These are phyloP conservation scores for Lophura nycthemera DNA, from an alignment of 2,113 vertebrate genomes.

Conservation along the genomic window DNA sequence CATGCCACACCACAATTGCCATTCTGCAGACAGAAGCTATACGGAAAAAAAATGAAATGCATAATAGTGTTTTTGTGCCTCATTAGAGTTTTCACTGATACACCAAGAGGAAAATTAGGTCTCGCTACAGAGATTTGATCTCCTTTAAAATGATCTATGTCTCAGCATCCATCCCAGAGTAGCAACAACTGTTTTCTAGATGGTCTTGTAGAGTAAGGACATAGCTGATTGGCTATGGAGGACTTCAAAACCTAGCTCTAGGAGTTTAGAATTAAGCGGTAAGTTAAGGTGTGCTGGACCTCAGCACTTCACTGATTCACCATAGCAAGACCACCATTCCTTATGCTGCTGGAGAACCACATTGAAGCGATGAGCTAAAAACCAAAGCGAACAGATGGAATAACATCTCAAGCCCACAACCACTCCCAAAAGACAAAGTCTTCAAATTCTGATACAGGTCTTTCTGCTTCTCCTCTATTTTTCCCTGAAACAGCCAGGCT, in stretches of 20 bases:
- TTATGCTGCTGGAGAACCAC: neutral
- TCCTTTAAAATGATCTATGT: neutral
- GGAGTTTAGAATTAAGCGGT: neutral
- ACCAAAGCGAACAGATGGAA: neutral
- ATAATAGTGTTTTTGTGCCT: neutral
- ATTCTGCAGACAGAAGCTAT: neutral
- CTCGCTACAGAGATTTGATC: neutral
- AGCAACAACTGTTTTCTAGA: neutral
- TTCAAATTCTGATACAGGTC: neutral
- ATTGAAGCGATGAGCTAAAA: neutral
- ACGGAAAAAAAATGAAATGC: neutral
- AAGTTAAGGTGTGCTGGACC: neutral
- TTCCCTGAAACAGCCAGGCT: neutral
- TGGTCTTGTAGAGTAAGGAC: neutral
- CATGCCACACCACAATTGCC: rapidly evolving
- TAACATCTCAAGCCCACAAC: neutral
- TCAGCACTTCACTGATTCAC: neutral
- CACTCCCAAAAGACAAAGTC: neutral
- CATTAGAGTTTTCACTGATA: neutral
- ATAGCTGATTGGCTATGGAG: neutral
- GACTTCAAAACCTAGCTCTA: neutral
- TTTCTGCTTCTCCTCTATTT: neutral
- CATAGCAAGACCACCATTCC: neutral
- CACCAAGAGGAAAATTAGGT: neutral
- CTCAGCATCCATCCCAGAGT: rapidly evolving